phyloP scores from a whole-genome alignment of 2,797 vertebrate genomes.

The Microhierax caerulescens region DNA sequence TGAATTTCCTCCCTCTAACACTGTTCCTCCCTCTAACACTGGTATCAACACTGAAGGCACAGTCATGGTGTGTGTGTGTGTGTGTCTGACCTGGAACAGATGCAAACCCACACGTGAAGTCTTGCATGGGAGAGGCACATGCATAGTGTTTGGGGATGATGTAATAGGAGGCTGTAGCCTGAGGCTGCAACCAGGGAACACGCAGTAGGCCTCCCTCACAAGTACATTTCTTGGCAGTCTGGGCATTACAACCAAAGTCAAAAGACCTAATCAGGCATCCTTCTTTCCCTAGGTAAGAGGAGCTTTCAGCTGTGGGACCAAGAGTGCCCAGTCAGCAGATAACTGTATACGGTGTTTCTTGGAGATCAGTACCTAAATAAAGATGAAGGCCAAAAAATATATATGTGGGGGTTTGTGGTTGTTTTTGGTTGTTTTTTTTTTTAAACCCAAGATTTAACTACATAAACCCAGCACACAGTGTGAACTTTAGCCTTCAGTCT shows the following conservation, averaged over 20 bases:
- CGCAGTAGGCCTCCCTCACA: neutral
- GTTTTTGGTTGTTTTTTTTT: neutral
- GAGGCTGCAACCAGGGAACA: neutral
- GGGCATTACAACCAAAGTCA: neutral
- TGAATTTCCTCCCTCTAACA: neutral
- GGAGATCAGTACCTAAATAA: neutral
- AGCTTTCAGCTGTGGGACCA: neutral
- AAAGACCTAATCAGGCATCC: neutral
- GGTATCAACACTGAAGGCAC: neutral
- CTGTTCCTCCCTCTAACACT: neutral
- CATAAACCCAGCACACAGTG: neutral
- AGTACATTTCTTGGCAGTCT: neutral
- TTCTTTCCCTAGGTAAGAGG: neutral
- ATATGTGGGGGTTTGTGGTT: rapidly evolving
- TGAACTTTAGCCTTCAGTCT: neutral
- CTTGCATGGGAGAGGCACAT: neutral
- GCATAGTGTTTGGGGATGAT: too few species aligned
- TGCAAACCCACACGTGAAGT: neutral
- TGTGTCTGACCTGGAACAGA: neutral
- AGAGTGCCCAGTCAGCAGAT: neutral
- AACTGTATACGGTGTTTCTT: neutral
- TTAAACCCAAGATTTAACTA: neutral
- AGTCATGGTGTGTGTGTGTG: neutral
- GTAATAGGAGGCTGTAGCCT: neutral
- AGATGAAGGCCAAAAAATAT: neutral